Base-by-base conservation (phyloP, 2,113 vertebrate species). In the Muntiacus reevesi region DNA sequence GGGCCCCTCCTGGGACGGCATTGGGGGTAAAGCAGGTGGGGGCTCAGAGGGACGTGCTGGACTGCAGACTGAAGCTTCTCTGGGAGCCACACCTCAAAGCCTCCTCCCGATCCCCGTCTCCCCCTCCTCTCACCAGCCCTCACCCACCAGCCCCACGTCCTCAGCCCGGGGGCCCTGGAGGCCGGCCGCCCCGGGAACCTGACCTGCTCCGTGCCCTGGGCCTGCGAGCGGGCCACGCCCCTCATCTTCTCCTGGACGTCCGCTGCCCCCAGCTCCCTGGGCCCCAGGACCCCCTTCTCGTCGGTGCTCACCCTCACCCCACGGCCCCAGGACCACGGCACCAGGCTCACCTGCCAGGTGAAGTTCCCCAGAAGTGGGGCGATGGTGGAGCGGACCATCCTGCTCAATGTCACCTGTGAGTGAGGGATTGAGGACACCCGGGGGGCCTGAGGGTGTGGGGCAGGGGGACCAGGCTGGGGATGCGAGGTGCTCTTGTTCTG, bases 311-410 rank as follows among this genome's bases (percentile, higher is more conserved):
- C 67, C 2, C 67, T 71, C 19, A 71, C 17, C 67, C 19, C 67
- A 21, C 67, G n/a, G 67, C 67, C 67, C n/a, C 67, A 71, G 67
- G 67, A 71, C 67, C 67, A 40, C 1, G n/a, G n/a, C 67, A 12
- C 4, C 67, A 71, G n/a, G 67, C 67, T 71, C 19, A 40, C 67
- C 19, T 71, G 67, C 6, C 67, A 71, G 67, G 67, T 71, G n/a
- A 71, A 40, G 19, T 0, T 71, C 2, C 19, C 9, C 71, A 14
- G 2, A 76, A 27, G 3, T 0, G 76, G 43, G 3, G 43, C 0
- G 7, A 30, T 45, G 1, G 43, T 17, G 43, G 27, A 47, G 27
- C 28, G 4, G 45, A 79, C 27, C 14, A 30, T 79, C 76, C 45
- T 30, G 7, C 76, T 79, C 76, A 79, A 16, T 16, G 43, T 78